Evolutionary conservation across 2,113 vertebrate species (phyloP).

Genomic region (Condylura cristata): DNA sequence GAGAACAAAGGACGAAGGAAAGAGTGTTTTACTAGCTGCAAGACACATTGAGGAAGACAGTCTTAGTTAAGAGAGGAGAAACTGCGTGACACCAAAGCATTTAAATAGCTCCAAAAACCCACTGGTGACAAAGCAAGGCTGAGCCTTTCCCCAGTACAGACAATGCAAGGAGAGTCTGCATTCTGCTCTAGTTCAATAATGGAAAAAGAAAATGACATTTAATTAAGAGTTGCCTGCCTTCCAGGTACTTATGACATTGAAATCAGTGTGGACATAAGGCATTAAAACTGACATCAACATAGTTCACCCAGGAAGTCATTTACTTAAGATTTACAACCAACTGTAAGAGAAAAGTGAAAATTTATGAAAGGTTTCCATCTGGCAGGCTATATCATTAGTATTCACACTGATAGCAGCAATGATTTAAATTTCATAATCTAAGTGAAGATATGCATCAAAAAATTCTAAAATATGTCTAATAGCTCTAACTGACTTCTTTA

Average conservation of each 20-base stretch:
- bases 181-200: conserved; percentile 60
- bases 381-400: conserved; percentile 86
- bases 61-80: conserved; percentile 47
- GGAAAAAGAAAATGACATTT: conserved; percentile 76
- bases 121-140: conserved; percentile 16
- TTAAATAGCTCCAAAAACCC: conserved; percentile 66
- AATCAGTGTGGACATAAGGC: conserved; percentile 81
- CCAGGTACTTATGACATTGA: conserved; percentile 83
- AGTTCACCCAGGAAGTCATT: conserved; percentile 79
- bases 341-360: conserved; percentile 84
- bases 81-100: conserved; percentile 31
- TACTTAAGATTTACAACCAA: conserved; percentile 84
- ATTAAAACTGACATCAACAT: conserved; percentile 80
- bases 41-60: conserved; percentile 60
- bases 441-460: conserved; percentile 84
- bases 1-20: conserved; percentile 69
- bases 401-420: conserved; percentile 85
- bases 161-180: conserved; percentile 38
- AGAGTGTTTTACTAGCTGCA: conserved; percentile 49
- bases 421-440: conserved; percentile 88
- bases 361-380: conserved; percentile 87
- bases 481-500: conserved; percentile 87
- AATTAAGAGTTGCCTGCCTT: conserved; percentile 82
- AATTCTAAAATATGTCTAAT: conserved; percentile 86
- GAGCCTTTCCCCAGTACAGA: background rate